A percentile compares a stretch with the other conserved stretches of the same genome.
phyloP scores from a whole-genome alignment of 2,888 invertebrate species.

The Corbicula japonica region DNA sequence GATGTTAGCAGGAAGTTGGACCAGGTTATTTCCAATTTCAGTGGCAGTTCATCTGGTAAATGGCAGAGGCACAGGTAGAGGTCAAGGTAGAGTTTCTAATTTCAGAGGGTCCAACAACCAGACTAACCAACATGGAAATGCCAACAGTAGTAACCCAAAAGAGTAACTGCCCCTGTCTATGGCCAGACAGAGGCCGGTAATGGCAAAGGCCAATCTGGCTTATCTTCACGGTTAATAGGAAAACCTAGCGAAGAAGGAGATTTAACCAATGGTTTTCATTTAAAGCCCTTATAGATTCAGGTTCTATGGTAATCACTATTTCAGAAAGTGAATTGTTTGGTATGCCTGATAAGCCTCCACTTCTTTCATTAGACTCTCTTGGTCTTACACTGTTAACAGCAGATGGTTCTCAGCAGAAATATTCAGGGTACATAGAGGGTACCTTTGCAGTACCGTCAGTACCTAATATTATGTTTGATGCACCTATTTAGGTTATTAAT shows the following conservation, averaged over 20 bases:
- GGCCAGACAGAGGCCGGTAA: constrained; percentile 15
- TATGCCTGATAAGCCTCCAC: not conserved
- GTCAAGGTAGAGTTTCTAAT: too few relatives aligned
- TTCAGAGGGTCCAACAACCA: not conserved
- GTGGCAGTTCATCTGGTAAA: too few relatives aligned
- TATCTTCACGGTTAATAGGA: too few relatives aligned
- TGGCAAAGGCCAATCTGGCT: too few relatives aligned
- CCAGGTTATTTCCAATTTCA: not conserved
- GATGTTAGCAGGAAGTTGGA: not conserved
- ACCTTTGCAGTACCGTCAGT: not conserved
- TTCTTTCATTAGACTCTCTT: not conserved
- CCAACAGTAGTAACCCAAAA: not conserved
- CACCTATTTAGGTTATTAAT: not conserved
- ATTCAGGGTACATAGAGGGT: constrained; percentile 6
- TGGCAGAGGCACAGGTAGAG: too few relatives aligned
- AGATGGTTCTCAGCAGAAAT: not conserved
- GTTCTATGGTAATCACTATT: constrained; percentile 12
- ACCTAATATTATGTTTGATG: constrained; percentile 2
- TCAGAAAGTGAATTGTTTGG: not conserved
- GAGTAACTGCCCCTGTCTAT: constrained; percentile 7
- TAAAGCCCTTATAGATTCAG: not conserved
- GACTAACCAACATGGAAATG: not conserved
- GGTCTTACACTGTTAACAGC: not conserved
- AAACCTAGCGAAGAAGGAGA: too few relatives aligned
- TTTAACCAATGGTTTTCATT: constrained; percentile 2